phyloP scores from a whole-genome alignment of 1,140 invertebrate genomes.

The Caenorhabditis briggsae region DNA sequence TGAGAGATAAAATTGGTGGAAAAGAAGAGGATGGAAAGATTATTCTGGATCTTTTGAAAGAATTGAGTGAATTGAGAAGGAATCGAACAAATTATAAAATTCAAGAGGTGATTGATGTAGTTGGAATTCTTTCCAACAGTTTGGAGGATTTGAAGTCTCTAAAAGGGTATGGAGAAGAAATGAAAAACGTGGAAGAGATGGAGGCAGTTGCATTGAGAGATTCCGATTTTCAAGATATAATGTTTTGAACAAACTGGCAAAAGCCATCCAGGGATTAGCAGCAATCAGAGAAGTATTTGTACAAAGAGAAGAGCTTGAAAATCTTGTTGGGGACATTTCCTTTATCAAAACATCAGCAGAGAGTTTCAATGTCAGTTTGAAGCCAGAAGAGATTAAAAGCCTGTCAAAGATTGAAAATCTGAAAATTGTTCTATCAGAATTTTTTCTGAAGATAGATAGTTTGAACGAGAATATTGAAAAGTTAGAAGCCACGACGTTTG shows the following conservation, averaged over 20 bases:
- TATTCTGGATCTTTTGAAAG: background rate
- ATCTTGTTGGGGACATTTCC: background rate
- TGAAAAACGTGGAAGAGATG: background rate
- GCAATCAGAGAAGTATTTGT: background rate
- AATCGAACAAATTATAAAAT: background rate
- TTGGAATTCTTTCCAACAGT: background rate
- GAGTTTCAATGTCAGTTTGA: background rate
- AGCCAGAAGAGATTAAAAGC: no score
- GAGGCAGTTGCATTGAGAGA: background rate
- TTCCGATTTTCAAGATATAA: background rate
- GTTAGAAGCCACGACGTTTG: background rate
- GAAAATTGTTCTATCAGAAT: background rate
- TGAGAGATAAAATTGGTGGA: background rate
- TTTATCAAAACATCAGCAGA: background rate
- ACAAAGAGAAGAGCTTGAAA: background rate
- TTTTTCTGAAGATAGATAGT: background rate
- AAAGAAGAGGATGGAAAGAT: background rate
- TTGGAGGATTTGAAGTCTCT: background rate
- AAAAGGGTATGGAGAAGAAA: background rate
- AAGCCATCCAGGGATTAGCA: background rate
- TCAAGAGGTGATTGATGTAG: background rate
- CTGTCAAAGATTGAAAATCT: background rate
- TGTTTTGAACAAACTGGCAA: background rate
- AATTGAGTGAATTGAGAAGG: background rate
- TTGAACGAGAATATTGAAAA: background rate